Conservation (phyloP, 1,140 invertebrate genomes). For the Drosophila pseudoananassae region DNA sequence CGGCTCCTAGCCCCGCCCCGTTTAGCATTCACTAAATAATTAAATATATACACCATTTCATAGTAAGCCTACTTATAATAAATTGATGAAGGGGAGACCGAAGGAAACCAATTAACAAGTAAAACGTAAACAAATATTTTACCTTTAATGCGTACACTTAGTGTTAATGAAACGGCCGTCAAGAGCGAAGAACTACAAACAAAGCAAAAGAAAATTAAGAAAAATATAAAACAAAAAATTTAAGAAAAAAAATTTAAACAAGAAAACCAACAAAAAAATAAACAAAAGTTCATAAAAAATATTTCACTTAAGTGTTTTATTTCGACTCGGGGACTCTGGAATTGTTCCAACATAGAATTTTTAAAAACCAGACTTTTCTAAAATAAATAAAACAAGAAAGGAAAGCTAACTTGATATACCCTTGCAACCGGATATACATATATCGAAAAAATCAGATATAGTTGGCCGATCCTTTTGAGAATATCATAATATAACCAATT, state of each 20-base stretch:
- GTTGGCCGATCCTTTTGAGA: no score
- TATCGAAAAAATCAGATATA: no score
- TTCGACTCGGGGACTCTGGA: background rate
- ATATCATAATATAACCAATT: no score
- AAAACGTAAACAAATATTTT: slow-evolving; percentile 65
- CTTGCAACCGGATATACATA: no score
- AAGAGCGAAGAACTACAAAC: slow-evolving; percentile 26
- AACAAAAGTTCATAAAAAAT: slow-evolving; percentile 31
- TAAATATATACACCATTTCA: slow-evolving; percentile 39
- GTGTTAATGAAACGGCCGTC: slow-evolving; percentile 55
- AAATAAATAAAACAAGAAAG: no score
- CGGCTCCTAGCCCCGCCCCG: background rate
- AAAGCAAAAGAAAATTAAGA: slow-evolving; percentile 12
- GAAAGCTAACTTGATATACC: no score
- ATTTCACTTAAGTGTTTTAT: background rate
- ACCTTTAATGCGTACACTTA: slow-evolving; percentile 73
- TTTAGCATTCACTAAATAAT: slow-evolving; percentile 32
- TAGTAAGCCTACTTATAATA: slow-evolving; percentile 58
- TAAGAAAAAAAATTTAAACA: slow-evolving; percentile 8
- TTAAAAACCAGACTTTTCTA: no score
- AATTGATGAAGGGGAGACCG: slow-evolving; percentile 10
- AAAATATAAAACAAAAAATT: slow-evolving; percentile 17
- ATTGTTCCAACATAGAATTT: background rate
- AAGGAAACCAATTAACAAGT: slow-evolving; percentile 40
- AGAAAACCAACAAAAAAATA: slow-evolving; percentile 19